phyloP scores from a whole-genome alignment of 2,888 invertebrate species.

The Apamea monoglypha region DNA sequence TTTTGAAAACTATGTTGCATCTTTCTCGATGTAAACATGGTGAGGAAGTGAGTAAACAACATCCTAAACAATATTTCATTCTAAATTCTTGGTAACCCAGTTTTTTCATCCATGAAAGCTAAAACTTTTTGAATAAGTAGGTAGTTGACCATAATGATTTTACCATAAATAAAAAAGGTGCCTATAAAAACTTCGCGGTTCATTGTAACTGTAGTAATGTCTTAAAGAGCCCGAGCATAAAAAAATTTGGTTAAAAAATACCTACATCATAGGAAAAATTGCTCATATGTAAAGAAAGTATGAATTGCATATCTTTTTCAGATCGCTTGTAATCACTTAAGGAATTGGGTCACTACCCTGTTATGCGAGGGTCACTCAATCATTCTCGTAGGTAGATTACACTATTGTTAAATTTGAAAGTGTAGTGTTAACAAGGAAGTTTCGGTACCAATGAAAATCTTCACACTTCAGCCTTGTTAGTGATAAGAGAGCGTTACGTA shows the following conservation, averaged over 20 bases:
- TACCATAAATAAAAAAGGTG: neutral
- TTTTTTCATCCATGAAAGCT: neutral
- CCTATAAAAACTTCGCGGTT: neutral
- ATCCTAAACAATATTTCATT: neutral
- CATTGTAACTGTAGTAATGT: neutral
- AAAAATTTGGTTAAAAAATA: no score
- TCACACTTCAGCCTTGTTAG: neutral
- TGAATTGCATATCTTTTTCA: constrained; percentile 49
- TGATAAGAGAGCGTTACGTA: constrained; percentile 7
- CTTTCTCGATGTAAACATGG: constrained; percentile 33
- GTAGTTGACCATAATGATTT: neutral
- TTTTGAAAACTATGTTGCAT: constrained; percentile 10
- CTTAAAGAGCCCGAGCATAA: neutral
- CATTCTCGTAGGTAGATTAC: constrained; percentile 18
- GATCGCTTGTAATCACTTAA: constrained; percentile 58
- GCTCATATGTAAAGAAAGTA: neutral
- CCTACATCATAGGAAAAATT: no score
- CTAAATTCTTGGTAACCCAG: neutral
- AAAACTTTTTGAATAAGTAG: neutral
- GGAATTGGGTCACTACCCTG: constrained; percentile 50
- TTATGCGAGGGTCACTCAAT: constrained; percentile 32
- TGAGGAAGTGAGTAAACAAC: constrained; percentile 30
- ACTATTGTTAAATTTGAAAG: constrained; percentile 27
- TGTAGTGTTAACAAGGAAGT: constrained; percentile 14
- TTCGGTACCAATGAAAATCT: neutral